phyloP scores from a whole-genome alignment of 2,797 vertebrate species.

The Clarias fuscus region DNA sequence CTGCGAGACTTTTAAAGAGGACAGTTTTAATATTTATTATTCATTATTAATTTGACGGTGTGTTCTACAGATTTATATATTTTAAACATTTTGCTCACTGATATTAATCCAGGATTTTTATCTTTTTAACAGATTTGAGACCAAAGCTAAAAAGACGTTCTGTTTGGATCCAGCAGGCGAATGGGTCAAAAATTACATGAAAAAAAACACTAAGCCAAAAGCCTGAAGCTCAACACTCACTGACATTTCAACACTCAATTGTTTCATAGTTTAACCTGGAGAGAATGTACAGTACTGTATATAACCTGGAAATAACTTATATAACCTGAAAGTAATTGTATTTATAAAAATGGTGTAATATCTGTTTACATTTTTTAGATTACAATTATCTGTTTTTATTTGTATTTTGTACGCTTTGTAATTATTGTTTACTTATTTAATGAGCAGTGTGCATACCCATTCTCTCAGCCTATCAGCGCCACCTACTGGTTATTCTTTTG shows the following conservation, averaged over 20 bases:
- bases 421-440: neutral
- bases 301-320: too few species aligned
- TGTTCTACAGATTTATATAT: neutral
- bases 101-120: neutral
- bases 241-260: neutral
- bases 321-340: neutral
- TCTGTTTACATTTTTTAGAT: neutral
- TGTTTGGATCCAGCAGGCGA: neutral
- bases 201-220: neutral
- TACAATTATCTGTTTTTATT: too few species aligned
- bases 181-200: neutral
- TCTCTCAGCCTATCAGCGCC: neutral
- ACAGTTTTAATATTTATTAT: neutral
- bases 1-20: neutral
- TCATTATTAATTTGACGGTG: neutral
- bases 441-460: neutral
- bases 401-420: neutral
- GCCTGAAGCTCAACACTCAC: neutral
- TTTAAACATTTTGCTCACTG: neutral
- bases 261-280: neutral
- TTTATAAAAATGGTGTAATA: neutral
- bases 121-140: constrained; percentile 31
- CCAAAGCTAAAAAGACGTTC: neutral
- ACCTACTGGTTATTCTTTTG: neutral
- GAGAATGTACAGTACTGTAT: too few species aligned